phyloP scores from a whole-genome alignment of 64 coral and sea anemone species.

The Stichodactyla helianthus region DNA sequence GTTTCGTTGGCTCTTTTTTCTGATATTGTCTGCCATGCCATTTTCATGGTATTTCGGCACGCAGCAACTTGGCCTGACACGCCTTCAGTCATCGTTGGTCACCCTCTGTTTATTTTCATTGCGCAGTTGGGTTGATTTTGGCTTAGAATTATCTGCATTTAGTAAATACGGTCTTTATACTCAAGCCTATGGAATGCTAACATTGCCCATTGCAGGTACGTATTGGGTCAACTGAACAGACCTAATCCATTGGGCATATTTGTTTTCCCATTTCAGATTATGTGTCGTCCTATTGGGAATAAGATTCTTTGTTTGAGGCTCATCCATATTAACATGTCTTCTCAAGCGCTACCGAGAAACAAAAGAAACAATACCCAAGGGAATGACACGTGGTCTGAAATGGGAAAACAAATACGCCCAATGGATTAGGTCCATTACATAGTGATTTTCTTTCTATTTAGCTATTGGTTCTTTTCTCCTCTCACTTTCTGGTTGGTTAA shows the following conservation, averaged over 20 bases:
- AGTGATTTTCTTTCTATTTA: no score
- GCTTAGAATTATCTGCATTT: conserved; percentile 70
- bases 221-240: neutral
- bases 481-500: no score
- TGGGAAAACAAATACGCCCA: no score
- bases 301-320: no score
- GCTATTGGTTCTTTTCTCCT: no score
- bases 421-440: no score
- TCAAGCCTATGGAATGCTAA: conserved; percentile 73
- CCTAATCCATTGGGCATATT: neutral
- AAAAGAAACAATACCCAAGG: no score
- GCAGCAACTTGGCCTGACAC: conserved; percentile 57
- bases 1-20: conserved; percentile 75
- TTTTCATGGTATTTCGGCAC: conserved; percentile 58
- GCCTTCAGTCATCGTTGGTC: conserved; percentile 43
- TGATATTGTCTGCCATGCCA: conserved; percentile 55
- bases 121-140: conserved; percentile 74
- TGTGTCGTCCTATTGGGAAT: no score
- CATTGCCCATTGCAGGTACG: conserved; percentile 65
- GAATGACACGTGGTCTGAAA: no score
- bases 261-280: no score
- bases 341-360: no score
- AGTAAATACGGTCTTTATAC: conserved; percentile 64
- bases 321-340: no score
- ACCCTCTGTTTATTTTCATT: conserved; percentile 48